Base-by-base conservation (phyloP, 2,888 invertebrate genomes). In the Rapana venosa region DNA sequence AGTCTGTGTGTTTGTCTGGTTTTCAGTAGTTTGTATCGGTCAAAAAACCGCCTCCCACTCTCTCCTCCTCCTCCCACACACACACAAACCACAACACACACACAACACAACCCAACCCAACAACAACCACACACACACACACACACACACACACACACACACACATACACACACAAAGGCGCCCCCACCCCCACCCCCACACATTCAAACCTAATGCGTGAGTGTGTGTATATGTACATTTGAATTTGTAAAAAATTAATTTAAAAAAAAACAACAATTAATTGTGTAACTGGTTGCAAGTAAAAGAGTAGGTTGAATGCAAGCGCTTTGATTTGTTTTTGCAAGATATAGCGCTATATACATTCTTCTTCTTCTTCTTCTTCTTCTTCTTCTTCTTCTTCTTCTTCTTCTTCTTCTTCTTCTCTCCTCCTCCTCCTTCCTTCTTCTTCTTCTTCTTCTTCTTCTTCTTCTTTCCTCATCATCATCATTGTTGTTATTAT, bases 141-240 rank as follows among this genome's bases (percentile, higher is more conserved):
- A 22, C 70, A 70, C 70, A 70, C 70, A 70, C 70, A 22, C 70
- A 70, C 70, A 70, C 70, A 70, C 70, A 70, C 70, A 70, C 70
- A 70, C 70, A 22, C 70, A 70, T 22, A 70, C 70, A 70, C 70
- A 70, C 70, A 22, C 70, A 70, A 17, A 17, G 22, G 5, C 70
- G 22, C 70, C 22, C 15, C 5, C 22, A 11, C 22, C 5, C 70
- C 5, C 70, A 17, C 22, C 17, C 70, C 22, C 22, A 70, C 70
- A 70, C 15, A 17, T 17, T 15, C 61, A 61, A n/a, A n/a, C n/a
- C n/a, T n/a, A n/a, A n/a, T n/a, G n/a, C n/a, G n/a, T n/a, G n/a
- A n/a, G n/a, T n/a, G n/a, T n/a, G n/a, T n/a, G n/a, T n/a, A n/a
- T n/a, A n/a, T n/a, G n/a, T n/a, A n/a, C n/a, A n/a, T n/a, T n/a